Percentiles rank a stretch among this genome's conserved stretches.
phyloP scores from a whole-genome alignment of 2,797 vertebrate genomes.

The Megaceryle alcyon region DNA sequence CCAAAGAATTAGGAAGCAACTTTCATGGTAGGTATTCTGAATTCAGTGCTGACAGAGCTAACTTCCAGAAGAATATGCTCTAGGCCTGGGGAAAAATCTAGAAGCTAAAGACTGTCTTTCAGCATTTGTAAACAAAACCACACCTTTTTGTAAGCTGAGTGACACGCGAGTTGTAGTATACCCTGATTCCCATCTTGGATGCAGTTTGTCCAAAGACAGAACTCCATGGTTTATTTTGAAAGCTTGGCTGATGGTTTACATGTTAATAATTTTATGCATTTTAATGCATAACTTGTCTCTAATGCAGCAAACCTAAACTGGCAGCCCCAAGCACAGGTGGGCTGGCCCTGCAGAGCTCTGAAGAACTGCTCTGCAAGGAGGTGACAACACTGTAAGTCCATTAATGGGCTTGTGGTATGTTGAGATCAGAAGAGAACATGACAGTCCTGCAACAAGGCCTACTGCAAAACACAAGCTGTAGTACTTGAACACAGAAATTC shows the following conservation, averaged over 20 bases:
- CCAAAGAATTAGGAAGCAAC: neutral
- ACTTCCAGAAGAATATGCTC: neutral
- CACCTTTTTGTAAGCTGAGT: neutral
- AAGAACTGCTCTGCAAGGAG: neutral
- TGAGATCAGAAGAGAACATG: neutral
- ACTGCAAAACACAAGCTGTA: neutral
- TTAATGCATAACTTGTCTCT: neutral
- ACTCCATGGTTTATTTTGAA: neutral
- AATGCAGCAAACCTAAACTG: neutral
- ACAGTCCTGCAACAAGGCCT: neutral
- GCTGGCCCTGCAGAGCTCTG: neutral
- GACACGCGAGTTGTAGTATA: fast-evolving
- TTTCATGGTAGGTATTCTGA: neutral
- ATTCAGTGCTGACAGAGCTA: neutral
- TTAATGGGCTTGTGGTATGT: neutral
- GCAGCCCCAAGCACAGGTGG: neutral
- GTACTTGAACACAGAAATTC: neutral
- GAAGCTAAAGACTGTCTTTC: neutral
- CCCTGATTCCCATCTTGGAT: neutral
- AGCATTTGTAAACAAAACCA: neutral
- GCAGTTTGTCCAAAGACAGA: neutral
- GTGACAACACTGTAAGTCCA: neutral
- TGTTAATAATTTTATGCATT: neutral
- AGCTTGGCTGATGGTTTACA: neutral
- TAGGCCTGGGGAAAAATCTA: neutral